A percentile compares a stretch with the other conserved stretches of the same genome.
These are phyloP conservation scores for Agrochola circellaris DNA, from an alignment of 2,888 invertebrate genomes.

Conservation along the genomic window DNA sequence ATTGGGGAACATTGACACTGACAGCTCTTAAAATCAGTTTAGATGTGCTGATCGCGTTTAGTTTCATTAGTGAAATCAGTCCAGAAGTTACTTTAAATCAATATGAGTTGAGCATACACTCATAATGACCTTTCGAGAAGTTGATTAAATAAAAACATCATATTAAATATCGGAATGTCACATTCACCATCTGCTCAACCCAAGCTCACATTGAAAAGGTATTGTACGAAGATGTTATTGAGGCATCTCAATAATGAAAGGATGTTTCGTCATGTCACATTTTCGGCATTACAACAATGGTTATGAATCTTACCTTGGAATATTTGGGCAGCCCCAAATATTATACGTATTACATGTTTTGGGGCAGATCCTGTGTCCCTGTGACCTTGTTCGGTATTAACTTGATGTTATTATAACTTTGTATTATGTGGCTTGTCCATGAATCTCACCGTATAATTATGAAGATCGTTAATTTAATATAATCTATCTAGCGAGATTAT, in stretches of 20 bases:
- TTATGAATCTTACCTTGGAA: conserved; percentile 29
- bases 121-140: conserved; percentile 13
- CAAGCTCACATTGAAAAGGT: conserved; percentile 70
- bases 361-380: neutral
- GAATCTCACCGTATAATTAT: too few species aligned
- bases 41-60: too few species aligned
- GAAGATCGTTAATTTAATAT: too few species aligned
- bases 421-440: neutral
- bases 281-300: conserved; percentile 66
- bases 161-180: neutral
- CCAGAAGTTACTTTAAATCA: too few species aligned
- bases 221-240: conserved; percentile 71
- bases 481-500: too few species aligned
- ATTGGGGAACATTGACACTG: too few species aligned
- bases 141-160: conserved; percentile 14
- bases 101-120: neutral
- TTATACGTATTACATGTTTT: conserved; percentile 12
- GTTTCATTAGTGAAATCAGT: too few species aligned
- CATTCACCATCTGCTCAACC: conserved; percentile 18
- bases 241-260: conserved; percentile 71
- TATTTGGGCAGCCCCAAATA: conserved; percentile 34
- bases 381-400: conserved; percentile 2
- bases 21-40: too few species aligned
- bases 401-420: neutral
- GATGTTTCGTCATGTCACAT: conserved; percentile 70